Percentiles rank a stretch among this genome's conserved stretches.
Evolutionary conservation across 2,113 vertebrate genomes (phyloP).

Genomic region (Echinops telfairi): DNA sequence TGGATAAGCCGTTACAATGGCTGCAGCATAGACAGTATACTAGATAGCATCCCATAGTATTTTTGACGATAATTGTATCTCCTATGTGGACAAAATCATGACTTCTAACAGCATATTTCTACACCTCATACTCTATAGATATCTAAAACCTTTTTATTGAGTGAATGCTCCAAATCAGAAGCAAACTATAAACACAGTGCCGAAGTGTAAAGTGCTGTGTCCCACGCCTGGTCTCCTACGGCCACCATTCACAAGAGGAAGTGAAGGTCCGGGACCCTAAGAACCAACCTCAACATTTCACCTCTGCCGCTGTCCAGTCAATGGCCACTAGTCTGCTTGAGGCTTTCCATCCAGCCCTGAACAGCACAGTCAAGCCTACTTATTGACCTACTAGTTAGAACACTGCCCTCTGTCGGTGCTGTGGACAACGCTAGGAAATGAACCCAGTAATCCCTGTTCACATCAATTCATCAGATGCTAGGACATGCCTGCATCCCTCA

Average conservation of each 20-base stretch:
- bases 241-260: background rate
- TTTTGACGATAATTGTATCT: constrained; percentile 30
- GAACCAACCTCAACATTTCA: background rate
- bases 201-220: background rate
- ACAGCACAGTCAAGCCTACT: background rate
- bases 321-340: too few relatives aligned
- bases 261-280: background rate
- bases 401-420: background rate
- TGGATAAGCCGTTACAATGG: constrained; percentile 39
- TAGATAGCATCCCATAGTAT: constrained; percentile 12
- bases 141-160: background rate
- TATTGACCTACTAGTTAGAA: background rate
- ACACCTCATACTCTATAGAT: background rate
- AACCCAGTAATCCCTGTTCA: background rate
- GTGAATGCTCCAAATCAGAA: constrained; percentile 26
- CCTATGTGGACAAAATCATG: constrained; percentile 18
- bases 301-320: too few relatives aligned
- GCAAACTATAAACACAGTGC: background rate
- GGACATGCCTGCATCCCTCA: background rate
- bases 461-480: background rate
- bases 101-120: background rate
- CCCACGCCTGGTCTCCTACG: background rate
- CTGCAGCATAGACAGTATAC: constrained; percentile 31
- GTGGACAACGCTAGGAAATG: too few relatives aligned
- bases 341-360: background rate